Base-by-base conservation (phyloP, 2,797 vertebrate species). In the Coregonus suidteri region DNA sequence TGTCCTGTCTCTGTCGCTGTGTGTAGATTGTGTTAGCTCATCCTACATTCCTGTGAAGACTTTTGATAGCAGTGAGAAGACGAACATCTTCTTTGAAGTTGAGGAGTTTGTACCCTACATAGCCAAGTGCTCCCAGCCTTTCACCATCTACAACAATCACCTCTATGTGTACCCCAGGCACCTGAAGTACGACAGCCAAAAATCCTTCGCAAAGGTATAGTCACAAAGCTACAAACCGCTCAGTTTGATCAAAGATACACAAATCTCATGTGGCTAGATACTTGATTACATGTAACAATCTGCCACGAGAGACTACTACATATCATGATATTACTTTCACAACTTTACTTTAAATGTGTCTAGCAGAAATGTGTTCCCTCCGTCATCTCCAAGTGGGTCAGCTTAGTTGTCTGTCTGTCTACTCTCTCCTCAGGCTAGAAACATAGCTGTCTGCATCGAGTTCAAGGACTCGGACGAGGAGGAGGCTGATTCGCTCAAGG, bases 31-130 rank as follows among this genome's bases (percentile, higher is more conserved):
- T 53, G 94, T 99, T 79, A 99, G 97, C 75, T 95, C 98, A 70
- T 99, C 97, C 11, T 99, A 99, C 92, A 96, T 99, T 90, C 98
- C 97, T 7, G 95, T 96, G 90, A 96, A 94, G 88, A 96, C 93
- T 76, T 98, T 96, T 84, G 96, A 98, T 81, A 93, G 77, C 74
- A 94, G 87, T 80, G 89, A 91, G 71, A 93, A 93, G 47, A 89
- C 92, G 78, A 88, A 90, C 25, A 83, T 94, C 82, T 93, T 96
- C 0, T 93, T 98, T 85, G 98, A 99, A 90, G 93, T 99, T 76
- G 98, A 99, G 83, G 98, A 99, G 86, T 99, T 99, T 89, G 96
- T 98, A 53, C 97, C 97, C 31, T 97, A 94, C 87, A 97, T 97
- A 77, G 96, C 98, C 16, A 99, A 95, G 89, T 96, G 96, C 77